Percentiles rank a stretch among this genome's conserved stretches.
Conservation (phyloP, 2,888 invertebrate genomes). For the Alentia gelatinosa region DNA sequence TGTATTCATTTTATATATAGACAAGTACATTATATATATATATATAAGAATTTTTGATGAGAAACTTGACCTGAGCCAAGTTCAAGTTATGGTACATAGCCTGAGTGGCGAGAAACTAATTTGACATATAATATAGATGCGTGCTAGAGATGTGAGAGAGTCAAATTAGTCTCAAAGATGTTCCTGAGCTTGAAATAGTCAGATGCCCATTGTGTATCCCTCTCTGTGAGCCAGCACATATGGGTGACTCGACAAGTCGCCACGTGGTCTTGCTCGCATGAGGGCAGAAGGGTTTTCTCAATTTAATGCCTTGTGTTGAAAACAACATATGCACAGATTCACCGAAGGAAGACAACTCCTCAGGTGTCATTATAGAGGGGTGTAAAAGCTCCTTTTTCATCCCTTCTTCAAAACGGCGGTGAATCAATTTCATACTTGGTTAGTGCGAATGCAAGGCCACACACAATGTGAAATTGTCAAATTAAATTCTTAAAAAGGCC, state of each 20-base stretch:
- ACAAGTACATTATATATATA: neutral
- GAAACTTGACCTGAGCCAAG: too few relatives aligned
- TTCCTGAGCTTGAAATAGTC: neutral
- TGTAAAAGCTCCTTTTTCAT: neutral
- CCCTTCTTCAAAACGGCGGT: neutral
- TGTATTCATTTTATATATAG: slow-evolving; percentile 27
- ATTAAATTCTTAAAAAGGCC: too few relatives aligned
- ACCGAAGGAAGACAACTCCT: neutral
- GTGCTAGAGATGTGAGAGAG: neutral
- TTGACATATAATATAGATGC: neutral
- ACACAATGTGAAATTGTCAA: neutral
- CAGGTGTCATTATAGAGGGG: neutral
- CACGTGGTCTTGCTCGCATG: neutral
- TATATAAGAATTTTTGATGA: neutral
- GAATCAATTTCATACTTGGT: neutral
- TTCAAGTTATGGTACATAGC: neutral
- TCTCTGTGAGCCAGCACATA: neutral
- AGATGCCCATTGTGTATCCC: neutral
- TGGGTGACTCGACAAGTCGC: neutral
- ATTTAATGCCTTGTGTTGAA: neutral
- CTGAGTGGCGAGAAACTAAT: neutral
- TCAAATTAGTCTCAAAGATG: neutral
- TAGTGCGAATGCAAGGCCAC: neutral
- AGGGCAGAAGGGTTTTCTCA: neutral
- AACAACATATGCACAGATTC: neutral